Evolutionary conservation across 2,797 vertebrate genomes (phyloP).

Genomic region (Parauchenoglanis ngamensis): DNA sequence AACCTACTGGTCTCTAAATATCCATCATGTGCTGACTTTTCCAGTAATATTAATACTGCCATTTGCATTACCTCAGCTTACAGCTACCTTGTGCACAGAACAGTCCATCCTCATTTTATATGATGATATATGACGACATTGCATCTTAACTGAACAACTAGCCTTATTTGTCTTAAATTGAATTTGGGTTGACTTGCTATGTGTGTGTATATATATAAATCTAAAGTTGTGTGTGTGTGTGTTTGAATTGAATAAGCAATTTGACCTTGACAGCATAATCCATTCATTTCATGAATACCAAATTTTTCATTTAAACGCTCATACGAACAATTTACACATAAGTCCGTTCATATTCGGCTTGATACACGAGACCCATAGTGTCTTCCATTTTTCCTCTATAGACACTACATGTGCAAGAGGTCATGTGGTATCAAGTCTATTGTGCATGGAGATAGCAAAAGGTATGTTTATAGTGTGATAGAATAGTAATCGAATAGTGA

Average conservation of each 20-base stretch:
- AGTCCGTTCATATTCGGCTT: neutral
- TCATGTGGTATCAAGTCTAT: neutral
- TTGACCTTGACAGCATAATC: neutral
- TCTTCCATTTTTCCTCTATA: neutral
- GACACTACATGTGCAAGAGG: neutral
- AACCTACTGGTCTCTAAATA: neutral
- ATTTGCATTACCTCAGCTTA: neutral
- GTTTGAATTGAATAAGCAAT: neutral
- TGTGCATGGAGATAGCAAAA: neutral
- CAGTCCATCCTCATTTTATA: neutral
- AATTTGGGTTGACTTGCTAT: too few species aligned
- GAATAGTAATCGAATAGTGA: too few species aligned
- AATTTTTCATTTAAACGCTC: neutral
- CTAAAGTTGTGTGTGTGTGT: too few species aligned
- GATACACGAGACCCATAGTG: neutral
- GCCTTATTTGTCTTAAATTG: too few species aligned
- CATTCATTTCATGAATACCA: neutral
- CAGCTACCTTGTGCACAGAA: neutral
- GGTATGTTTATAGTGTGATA: too few species aligned
- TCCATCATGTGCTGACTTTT: neutral
- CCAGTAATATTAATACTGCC: too few species aligned
- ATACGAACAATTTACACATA: neutral
- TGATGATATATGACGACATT: too few species aligned
- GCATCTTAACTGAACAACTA: neutral
- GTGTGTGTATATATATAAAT: too few species aligned